phyloP scores from a whole-genome alignment of 2,113 vertebrate species.

The Loxodonta africana region DNA sequence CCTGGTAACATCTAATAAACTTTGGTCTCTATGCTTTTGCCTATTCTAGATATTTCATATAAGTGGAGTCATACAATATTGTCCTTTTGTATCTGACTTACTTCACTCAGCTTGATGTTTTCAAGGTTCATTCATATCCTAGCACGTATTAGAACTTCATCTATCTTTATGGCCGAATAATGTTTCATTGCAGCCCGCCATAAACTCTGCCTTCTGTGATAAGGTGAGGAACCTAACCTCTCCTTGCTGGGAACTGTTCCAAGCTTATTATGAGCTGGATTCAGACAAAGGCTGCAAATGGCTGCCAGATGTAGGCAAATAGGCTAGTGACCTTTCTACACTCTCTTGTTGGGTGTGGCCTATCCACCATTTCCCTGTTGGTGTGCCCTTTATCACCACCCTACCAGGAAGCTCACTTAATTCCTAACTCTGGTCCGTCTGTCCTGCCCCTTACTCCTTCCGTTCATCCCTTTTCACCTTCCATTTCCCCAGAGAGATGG shows the following conservation, averaged over 20 bases:
- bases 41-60: not conserved
- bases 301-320: conserved; percentile 62
- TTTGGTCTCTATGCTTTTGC: not conserved
- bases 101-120: not conserved
- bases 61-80: not conserved
- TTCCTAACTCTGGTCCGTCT: conserved; percentile 45
- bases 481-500: not conserved
- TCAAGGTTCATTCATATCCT: not conserved
- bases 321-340: not conserved
- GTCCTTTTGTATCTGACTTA: not conserved
- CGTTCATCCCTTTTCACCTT: not conserved
- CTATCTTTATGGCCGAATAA: not conserved
- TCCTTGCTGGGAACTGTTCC: not conserved
- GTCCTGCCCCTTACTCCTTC: not conserved
- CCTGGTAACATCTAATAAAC: not conserved
- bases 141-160: not conserved
- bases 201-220: conserved; percentile 42
- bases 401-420: not conserved
- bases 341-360: not conserved
- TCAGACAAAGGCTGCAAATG: not conserved
- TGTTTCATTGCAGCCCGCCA: not conserved
- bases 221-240: conserved; percentile 30
- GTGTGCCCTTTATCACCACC: not conserved
- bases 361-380: not conserved
- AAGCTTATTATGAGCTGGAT: not conserved